Evolutionary conservation across 2,113 vertebrate species (phyloP).

Genomic region (Podarcis raffonei): DNA sequence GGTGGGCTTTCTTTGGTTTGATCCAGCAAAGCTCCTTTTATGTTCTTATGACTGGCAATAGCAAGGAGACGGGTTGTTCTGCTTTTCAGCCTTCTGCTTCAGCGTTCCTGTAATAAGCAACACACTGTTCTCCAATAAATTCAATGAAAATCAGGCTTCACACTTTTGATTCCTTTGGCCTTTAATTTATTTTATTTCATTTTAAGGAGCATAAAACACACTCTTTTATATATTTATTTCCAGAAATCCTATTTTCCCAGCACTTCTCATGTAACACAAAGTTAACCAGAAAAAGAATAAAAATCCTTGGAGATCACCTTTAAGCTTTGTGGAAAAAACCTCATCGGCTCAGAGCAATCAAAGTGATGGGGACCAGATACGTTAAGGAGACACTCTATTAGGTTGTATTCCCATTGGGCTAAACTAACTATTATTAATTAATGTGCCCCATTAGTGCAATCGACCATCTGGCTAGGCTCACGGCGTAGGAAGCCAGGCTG

Average conservation of each 20-base stretch:
- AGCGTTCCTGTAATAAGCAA: background rate
- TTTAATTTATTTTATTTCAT: background rate
- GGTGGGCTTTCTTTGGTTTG: background rate
- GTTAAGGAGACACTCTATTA: conserved; percentile 11
- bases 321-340: conserved; percentile 15
- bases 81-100: background rate
- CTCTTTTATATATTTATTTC: background rate
- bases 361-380: conserved; percentile 24
- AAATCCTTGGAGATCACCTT: background rate
- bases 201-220: background rate
- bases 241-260: background rate
- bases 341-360: background rate
- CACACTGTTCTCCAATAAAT: conserved; percentile 1
- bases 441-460: conserved; percentile 26
- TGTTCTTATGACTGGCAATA: too few relatives aligned
- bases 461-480: background rate
- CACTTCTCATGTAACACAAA: conserved; percentile 6
- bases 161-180: background rate
- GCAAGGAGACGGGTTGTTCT: too few relatives aligned
- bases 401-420: conserved; percentile 3
- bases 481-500: background rate
- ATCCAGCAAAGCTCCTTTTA: too few relatives aligned
- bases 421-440: conserved; percentile 30
- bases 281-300: background rate
- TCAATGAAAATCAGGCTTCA: background rate